phyloP scores from a whole-genome alignment of 2,113 vertebrate genomes.

The Hippocampus barbouri region DNA sequence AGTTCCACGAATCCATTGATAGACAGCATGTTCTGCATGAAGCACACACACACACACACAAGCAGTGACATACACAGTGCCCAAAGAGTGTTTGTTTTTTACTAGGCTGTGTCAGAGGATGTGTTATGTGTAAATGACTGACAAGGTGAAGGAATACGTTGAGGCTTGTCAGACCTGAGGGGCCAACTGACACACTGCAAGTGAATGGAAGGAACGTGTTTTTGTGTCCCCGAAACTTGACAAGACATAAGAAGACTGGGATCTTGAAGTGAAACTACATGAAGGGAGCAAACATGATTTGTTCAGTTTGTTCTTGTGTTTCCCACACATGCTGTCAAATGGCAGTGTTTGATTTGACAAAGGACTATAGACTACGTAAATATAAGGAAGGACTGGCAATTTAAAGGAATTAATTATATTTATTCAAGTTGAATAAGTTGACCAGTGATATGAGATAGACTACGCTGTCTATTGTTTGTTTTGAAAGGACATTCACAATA shows the following conservation, averaged over 20 bases:
- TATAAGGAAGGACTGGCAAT: not conserved
- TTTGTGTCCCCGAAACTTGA: slow-evolving; percentile 8
- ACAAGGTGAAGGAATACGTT: slow-evolving; percentile 29
- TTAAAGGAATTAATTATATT: not conserved
- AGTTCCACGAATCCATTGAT: slow-evolving; percentile 40
- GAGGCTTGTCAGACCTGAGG: slow-evolving; percentile 44
- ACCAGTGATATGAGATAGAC: not conserved
- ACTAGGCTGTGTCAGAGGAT: slow-evolving; percentile 23
- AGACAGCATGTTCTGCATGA: slow-evolving; percentile 28
- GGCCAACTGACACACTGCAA: slow-evolving; percentile 21
- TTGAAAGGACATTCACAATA: not conserved
- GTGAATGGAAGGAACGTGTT: slow-evolving; percentile 20
- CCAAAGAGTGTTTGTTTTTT: slow-evolving; percentile 41
- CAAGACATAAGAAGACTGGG: not conserved
- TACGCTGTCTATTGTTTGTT: not conserved
- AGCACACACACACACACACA: not conserved
- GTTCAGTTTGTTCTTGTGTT: not conserved
- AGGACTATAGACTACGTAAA: not conserved
- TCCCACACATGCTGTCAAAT: not conserved
- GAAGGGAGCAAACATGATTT: not conserved
- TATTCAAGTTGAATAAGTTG: not conserved
- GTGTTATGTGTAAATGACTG: slow-evolving; percentile 38
- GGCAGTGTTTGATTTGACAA: not conserved
- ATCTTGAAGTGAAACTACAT: slow-evolving; percentile 5
- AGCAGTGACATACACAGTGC: slow-evolving; percentile 1